phyloP scores from a whole-genome alignment of 2,797 vertebrate genomes.

The Neoniphon sammara region DNA sequence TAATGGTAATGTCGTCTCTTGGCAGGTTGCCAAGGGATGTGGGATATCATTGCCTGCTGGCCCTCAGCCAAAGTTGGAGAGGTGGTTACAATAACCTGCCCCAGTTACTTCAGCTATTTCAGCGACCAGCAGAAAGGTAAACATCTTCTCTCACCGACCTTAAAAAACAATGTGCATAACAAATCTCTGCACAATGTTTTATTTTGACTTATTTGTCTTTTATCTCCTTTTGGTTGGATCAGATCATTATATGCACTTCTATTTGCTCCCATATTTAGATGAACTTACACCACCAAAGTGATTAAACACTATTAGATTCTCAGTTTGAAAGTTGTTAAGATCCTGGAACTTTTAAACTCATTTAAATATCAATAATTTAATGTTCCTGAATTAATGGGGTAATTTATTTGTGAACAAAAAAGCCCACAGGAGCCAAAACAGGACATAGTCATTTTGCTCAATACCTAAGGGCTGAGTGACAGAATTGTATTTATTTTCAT shows the following conservation, averaged over 20 bases:
- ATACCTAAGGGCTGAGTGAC: neutral
- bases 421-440: neutral
- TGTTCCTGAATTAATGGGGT: slow-evolving; percentile 1
- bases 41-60: slow-evolving; percentile 96
- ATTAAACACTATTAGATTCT: neutral
- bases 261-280: neutral
- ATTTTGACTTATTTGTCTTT: neutral
- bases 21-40: slow-evolving; percentile 90
- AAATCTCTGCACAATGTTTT: neutral
- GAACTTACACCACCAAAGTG: neutral
- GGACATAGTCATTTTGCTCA: neutral
- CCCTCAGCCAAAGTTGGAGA: slow-evolving; percentile 88
- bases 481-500: slow-evolving; percentile 2
- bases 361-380: neutral
- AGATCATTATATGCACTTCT: too few species aligned
- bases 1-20: slow-evolving; percentile 49
- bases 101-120: slow-evolving; percentile 88
- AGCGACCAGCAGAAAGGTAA: slow-evolving; percentile 83
- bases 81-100: slow-evolving; percentile 87
- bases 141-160: neutral
- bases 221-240: neutral
- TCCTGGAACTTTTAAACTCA: neutral
- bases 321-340: too few species aligned
- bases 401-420: neutral
- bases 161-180: neutral